Conservation (phyloP, 2,888 invertebrate genomes). For the Nomada goodeniana region DNA sequence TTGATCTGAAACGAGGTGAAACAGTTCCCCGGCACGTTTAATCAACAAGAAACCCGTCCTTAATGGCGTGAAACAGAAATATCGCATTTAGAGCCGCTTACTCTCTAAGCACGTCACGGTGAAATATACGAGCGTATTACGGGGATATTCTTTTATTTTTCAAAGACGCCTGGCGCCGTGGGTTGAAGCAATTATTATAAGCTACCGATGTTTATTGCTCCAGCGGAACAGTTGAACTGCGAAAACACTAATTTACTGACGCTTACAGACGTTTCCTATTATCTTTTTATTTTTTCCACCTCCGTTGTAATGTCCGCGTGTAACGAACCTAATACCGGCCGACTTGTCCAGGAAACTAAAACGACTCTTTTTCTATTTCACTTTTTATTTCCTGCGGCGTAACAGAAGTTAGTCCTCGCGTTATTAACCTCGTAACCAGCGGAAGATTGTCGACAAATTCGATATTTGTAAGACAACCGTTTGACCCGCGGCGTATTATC, state of each 20-base stretch:
- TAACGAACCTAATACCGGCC: constrained; percentile 23
- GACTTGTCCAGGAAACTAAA: constrained; percentile 20
- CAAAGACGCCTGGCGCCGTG: constrained; percentile 21
- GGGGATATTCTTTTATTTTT: background rate
- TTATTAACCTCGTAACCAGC: background rate
- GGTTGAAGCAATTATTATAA: constrained; percentile 61
- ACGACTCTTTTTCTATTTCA: constrained; percentile 10
- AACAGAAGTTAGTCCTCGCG: too few species aligned
- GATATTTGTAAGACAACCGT: constrained; percentile 39
- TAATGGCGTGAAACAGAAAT: constrained; percentile 33
- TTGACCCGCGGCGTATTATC: constrained; percentile 30
- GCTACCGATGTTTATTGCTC: constrained; percentile 61
- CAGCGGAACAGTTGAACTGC: constrained; percentile 53
- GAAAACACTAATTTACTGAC: constrained; percentile 67
- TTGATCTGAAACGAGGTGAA: constrained; percentile 3
- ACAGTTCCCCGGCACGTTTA: background rate
- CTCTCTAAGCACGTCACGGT: constrained; percentile 12
- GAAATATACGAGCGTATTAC: constrained; percentile 21
- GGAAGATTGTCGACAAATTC: too few species aligned
- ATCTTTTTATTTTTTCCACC: constrained; percentile 17
- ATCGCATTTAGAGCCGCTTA: constrained; percentile 2
- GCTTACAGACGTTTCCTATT: constrained; percentile 35
- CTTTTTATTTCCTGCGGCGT: constrained; percentile 10
- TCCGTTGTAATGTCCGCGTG: constrained; percentile 9
- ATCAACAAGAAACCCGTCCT: constrained; percentile 25